Base-by-base conservation (phyloP, 2,797 vertebrate species). In the Sarcoramphus papa region DNA sequence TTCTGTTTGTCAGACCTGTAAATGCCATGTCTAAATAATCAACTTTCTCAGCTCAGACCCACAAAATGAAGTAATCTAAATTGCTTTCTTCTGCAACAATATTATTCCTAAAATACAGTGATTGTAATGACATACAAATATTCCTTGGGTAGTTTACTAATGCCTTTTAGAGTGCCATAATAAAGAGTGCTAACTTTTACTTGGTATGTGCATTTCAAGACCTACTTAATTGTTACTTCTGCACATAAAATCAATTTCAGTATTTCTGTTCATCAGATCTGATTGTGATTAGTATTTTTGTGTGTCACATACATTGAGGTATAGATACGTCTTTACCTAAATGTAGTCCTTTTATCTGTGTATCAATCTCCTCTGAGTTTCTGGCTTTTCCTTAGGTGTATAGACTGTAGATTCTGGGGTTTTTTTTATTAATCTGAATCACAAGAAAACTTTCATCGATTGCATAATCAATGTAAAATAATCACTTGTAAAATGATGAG, bases 1-100 rank as follows among this genome's bases (percentile, higher is more conserved):
- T 93, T 95, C 85, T 54, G 43, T 97, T 90, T 92, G 72, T 68
- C 54, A 76, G 79, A 87, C 54, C 59, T 62, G 51, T 77, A 69
- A 92, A 69, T 41, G 17, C 68, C 24, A 9, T 19, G 6, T 90
- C 37, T 41, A 33, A 86, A 91, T 73, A 91, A 75, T n/a, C n/a
- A 54, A 7, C 62, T 93, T 88, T 76, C 41, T 80, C 41, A 47
- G 27, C 12, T 48, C 15, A 88, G 56, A 53, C 43, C 43, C 50
- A 73, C 40, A 63, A 83, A 92, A 84, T 50, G 11, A 84, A 88
- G n/a, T 79, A 7, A 57, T 47, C 40, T 73, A 54, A 73, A 50
- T 72, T 75, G 3, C 37, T 91, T 53, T 15, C 33, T 92, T 85
- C 59, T 79, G 54, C 37, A 75, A 40, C n/a, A 48, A 19, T 68